phyloP scores from a whole-genome alignment of 2,797 vertebrate genomes.

The Lutjanus argentimaculatus region DNA sequence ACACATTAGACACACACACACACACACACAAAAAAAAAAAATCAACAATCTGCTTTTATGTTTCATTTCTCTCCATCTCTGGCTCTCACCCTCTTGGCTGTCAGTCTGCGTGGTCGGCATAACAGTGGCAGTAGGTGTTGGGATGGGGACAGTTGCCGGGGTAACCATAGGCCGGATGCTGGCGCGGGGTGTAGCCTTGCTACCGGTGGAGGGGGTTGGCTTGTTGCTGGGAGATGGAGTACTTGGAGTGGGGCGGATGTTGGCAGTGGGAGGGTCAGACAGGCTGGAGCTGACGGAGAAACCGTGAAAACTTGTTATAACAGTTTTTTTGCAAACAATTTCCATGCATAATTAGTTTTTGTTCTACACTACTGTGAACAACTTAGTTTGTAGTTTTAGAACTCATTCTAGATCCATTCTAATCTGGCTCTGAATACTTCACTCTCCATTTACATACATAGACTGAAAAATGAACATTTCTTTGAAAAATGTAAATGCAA shows the following conservation, averaged over 20 bases:
- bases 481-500: not conserved
- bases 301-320: not conserved
- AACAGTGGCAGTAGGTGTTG: conserved; percentile 96
- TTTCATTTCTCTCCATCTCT: not conserved
- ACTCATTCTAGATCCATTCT: not conserved
- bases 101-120: conserved; percentile 99
- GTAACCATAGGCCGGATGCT: conserved; percentile 98
- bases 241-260: conserved; percentile 96
- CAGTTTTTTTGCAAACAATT: not conserved
- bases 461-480: not conserved
- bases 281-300: conserved; percentile 87
- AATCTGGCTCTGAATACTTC: not conserved
- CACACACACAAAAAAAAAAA: not conserved
- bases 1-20: conserved; percentile 7
- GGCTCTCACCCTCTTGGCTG: conserved; percentile 91
- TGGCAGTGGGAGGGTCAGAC: conserved; percentile 96
- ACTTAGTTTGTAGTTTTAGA: not conserved
- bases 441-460: not conserved
- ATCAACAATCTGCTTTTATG: not conserved
- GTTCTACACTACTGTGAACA: not conserved
- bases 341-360: not conserved
- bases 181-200: conserved; percentile 94
- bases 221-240: conserved; percentile 92
- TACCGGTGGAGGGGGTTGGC: conserved; percentile 90
- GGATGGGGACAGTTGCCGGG: conserved; percentile 91